Evolutionary conservation across 2,888 invertebrate species (phyloP), one percentile per base, ranked within the genome.

Genomic region (Caradrina clavipalpis): DNA sequence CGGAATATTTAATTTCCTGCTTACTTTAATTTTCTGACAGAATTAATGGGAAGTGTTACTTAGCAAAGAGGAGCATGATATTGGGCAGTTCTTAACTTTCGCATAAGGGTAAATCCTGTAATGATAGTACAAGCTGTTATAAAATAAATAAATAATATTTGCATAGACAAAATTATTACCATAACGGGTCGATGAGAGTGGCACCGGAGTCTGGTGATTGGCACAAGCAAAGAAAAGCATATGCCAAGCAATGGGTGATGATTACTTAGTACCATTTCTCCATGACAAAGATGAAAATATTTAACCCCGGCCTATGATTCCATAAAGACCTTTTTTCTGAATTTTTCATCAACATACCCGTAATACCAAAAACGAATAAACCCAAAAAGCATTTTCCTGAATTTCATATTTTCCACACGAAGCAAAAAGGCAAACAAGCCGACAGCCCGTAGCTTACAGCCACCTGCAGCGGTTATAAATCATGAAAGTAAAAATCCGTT

Each of bases 401-500:
- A 69, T 76, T 80, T 67, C 55, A 58, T 66, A 69, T 61, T 66
- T 66, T 74, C 62, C 51, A 58, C 55, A 59, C 54, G 26, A 39
- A 74, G 55, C 54, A 63, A 69, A 81, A 81, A 71, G 56, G 53
- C 55, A 60, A 75, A 82, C 58, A 64, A 56, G 57, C 61, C 54
- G 31, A 35, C 67, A 47, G 45, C 56, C 22, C 26, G 53, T 19
- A 47, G 74, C 70, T 78, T 71, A 65, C 45, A 11, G 62, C 72
- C 80, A 83, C 74, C 74, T 83, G 78, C 80, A 83, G 22, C 64
- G 62, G 58, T 31, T 61, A 69, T 83, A 80, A 83, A 83, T 82
- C 81, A 73, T 54, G 62, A 15, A 65, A 69, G 54, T 62, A 69
- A 69, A 69, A 77, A 71, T 70, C 66, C 63, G 50, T 82, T 65